Base-by-base conservation (phyloP, 2,888 invertebrate genomes). In the Ernsta delagoae region DNA sequence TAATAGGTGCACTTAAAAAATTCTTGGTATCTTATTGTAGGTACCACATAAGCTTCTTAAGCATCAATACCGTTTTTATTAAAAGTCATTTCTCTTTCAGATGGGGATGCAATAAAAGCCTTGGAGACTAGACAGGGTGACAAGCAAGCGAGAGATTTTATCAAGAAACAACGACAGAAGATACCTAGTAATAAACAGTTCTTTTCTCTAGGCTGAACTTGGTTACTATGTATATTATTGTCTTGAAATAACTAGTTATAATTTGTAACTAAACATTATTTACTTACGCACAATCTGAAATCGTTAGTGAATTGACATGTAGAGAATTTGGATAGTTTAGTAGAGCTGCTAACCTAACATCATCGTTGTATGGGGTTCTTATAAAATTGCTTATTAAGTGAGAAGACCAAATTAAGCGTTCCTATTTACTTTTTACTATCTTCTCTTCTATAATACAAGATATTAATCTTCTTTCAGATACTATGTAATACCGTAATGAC, bases 131-230 rank as follows among this genome's bases (percentile, higher is more conserved):
- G 98, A 63, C 96, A 96, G 85, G 98, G 97, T 72, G 98, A 98
- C 90, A 97, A 96, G 84, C 95, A 96, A 87, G 98, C 98, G 24
- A 95, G 96, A 83, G 98, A 98, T 75, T 98, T 98, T 87, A 93
- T 98, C 50, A 97, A 97, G 85, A 97, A 96, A 84, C 94, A 96
- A 74, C 96, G 95, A 84, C 95, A 95, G 79, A 95, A 97, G 77
- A 82, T 91, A 78, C 91, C 93, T 0, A 78, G 83, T 73, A 39
- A 39, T 1, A 7, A 39, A 88, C 31, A 31, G 31, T 31, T 31
- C 31, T 31, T 31, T 31, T 31, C 31, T 31, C 31, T 31, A 31
- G 31, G 31, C 31, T 31, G 31, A 31, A 31, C 31, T 31, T 31
- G 31, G 31, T 4, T 31, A 2, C 31, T 31, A 31, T 16, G 16